These are phyloP conservation scores for Neuroterus valhalla DNA, from an alignment of 1,140 invertebrate species.

Conservation along the genomic window DNA sequence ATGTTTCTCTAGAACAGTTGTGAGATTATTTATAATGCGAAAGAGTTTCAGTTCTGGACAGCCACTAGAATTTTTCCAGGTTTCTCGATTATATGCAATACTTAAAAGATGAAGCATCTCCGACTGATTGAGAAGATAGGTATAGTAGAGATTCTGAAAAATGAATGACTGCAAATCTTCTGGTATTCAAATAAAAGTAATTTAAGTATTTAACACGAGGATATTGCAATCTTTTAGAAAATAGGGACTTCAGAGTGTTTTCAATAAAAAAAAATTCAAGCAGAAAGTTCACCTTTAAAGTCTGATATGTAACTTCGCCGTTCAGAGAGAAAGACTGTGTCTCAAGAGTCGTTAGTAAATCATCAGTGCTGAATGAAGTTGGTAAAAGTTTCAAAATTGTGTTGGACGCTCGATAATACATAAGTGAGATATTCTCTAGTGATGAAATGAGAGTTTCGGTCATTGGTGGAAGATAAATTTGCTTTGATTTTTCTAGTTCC, in stretches of 20 bases:
- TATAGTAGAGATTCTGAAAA: conserved; percentile 66
- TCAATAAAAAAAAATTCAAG: conserved; percentile 24
- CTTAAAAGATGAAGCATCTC: conserved; percentile 66
- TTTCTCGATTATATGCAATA: conserved; percentile 51
- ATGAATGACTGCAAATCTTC: conserved; percentile 1
- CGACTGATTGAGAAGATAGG: conserved; percentile 66
- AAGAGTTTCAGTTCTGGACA: conserved; percentile 55
- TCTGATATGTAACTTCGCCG: conserved; percentile 62
- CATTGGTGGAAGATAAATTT: conserved; percentile 60
- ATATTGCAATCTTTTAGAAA: conserved; percentile 15
- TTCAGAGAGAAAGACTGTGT: conserved; percentile 46
- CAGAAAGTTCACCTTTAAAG: conserved; percentile 55
- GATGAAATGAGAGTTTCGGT: conserved; percentile 55
- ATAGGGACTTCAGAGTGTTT: conserved; percentile 26
- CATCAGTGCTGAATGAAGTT: conserved; percentile 23
- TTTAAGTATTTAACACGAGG: neutral
- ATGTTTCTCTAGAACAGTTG: conserved; percentile 42
- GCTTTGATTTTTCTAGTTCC: conserved; percentile 52
- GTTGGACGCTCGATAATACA: conserved; percentile 56
- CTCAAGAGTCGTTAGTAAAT: conserved; percentile 59
- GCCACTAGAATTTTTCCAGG: conserved; percentile 34
- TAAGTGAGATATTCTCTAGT: conserved; percentile 55
- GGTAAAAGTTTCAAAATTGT: conserved; percentile 57
- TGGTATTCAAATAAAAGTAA: too few relatives aligned
- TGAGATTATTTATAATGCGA: conserved; percentile 51